Conservation (phyloP, 2,797 vertebrate species). For the Amblyraja radiata region DNA sequence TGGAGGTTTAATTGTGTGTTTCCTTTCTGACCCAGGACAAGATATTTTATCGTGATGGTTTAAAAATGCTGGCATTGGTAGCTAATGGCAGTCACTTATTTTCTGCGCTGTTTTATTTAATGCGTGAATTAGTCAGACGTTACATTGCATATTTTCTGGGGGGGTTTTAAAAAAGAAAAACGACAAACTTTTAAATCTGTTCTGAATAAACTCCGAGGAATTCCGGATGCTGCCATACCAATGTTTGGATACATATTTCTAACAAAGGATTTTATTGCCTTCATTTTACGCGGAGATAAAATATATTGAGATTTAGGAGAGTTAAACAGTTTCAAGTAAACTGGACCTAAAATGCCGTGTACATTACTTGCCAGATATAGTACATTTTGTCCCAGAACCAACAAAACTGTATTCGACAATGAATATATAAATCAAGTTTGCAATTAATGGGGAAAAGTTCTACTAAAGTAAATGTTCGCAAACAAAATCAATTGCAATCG, state of each 20-base stretch:
- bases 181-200: neutral
- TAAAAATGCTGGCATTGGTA: neutral
- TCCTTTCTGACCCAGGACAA: slow-evolving; percentile 14
- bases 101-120: neutral
- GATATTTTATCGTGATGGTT: slow-evolving; percentile 6
- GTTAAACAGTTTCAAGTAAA: neutral
- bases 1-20: slow-evolving; percentile 29
- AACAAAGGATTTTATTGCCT: neutral
- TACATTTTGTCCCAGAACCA: neutral
- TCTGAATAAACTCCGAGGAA: neutral
- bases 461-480: neutral
- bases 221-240: neutral
- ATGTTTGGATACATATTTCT: neutral
- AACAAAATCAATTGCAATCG: slow-evolving; percentile 3
- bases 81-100: neutral
- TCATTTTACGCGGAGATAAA: neutral
- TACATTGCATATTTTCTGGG: too few relatives aligned
- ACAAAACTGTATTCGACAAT: neutral
- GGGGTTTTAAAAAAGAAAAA: neutral
- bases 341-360: neutral
- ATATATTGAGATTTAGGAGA: neutral
- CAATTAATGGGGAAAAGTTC: neutral
- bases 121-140: neutral
- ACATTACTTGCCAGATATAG: neutral
- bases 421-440: too few relatives aligned